Conservation (phyloP, 2,797 vertebrate genomes). For the Pagetopsis macropterus region DNA sequence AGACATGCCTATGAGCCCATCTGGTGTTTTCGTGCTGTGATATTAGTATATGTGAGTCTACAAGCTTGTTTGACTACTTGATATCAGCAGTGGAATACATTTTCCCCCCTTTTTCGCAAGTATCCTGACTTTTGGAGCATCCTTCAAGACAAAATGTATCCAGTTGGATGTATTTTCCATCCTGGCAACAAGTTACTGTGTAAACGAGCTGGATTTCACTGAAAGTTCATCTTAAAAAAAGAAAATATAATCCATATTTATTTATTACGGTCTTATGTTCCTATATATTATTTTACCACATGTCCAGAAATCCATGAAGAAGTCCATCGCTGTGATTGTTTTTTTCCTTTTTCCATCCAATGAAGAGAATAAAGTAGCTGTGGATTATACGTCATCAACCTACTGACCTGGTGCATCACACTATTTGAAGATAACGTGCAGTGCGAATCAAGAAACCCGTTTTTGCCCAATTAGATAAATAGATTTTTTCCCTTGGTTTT, state of each 20-base stretch:
- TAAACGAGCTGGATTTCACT: slow-evolving; percentile 53
- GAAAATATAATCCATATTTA: slow-evolving; percentile 37
- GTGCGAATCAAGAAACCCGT: slow-evolving; percentile 64
- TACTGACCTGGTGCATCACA: slow-evolving; percentile 69
- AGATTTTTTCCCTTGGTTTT: slow-evolving; percentile 76
- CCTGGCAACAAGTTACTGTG: slow-evolving; percentile 29
- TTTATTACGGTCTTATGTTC: slow-evolving; percentile 56
- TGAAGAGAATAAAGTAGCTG: slow-evolving; percentile 74
- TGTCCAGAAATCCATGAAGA: slow-evolving; percentile 69
- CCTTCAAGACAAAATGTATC: slow-evolving; percentile 47
- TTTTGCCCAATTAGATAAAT: slow-evolving; percentile 71
- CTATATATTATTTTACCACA: slow-evolving; percentile 50
- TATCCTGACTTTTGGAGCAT: slow-evolving; percentile 46
- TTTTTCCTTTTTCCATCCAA: slow-evolving; percentile 73
- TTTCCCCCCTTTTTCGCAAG: slow-evolving; percentile 20
- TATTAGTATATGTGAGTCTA: slow-evolving; percentile 38
- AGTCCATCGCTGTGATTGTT: slow-evolving; percentile 66
- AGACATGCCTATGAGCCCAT: slow-evolving; percentile 40
- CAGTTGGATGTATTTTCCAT: slow-evolving; percentile 72
- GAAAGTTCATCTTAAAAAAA: slow-evolving; percentile 53
- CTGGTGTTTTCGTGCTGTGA: slow-evolving; percentile 68
- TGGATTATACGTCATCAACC: slow-evolving; percentile 79
- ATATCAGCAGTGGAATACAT: slow-evolving; percentile 70
- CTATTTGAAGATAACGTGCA: slow-evolving; percentile 76
- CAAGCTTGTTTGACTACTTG: slow-evolving; percentile 32